phyloP scores from a whole-genome alignment of 2,113 vertebrate species.

The Solenodon paradoxus region DNA sequence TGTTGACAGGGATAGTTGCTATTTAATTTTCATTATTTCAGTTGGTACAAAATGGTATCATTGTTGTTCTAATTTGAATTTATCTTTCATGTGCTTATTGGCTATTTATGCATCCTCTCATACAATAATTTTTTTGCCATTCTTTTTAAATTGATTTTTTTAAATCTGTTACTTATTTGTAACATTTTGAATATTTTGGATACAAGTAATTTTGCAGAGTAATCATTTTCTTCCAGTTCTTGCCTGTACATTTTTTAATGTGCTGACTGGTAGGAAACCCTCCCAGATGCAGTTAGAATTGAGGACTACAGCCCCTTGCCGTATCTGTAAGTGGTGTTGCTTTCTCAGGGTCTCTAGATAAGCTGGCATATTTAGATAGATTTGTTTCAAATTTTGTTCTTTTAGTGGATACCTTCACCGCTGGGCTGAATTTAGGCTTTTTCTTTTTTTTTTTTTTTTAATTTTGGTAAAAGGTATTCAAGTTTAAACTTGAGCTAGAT shows the following conservation, averaged over 20 bases:
- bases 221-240: not conserved
- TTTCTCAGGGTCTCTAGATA: not conserved
- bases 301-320: not conserved
- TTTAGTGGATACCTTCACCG: not conserved
- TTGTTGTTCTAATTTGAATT: not conserved
- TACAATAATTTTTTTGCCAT: not conserved
- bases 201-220: not conserved
- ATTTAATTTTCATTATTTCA: not conserved
- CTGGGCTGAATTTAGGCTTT: not conserved
- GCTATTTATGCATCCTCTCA: not conserved
- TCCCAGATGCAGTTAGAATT: not conserved
- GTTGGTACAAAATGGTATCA: not conserved
- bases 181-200: not conserved
- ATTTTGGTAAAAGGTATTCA: not conserved
- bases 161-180: not conserved
- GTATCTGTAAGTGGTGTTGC: not conserved
- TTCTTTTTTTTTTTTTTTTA: not conserved
- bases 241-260: not conserved
- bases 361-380: not conserved
- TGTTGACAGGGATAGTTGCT: not conserved
- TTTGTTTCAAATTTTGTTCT: not conserved
- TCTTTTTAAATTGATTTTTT: not conserved
- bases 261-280: not conserved
- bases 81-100: not conserved
- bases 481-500: not conserved